Evolutionary conservation across 1,140 invertebrate genomes (phyloP).

Genomic region (Nautilus pompilius): DNA sequence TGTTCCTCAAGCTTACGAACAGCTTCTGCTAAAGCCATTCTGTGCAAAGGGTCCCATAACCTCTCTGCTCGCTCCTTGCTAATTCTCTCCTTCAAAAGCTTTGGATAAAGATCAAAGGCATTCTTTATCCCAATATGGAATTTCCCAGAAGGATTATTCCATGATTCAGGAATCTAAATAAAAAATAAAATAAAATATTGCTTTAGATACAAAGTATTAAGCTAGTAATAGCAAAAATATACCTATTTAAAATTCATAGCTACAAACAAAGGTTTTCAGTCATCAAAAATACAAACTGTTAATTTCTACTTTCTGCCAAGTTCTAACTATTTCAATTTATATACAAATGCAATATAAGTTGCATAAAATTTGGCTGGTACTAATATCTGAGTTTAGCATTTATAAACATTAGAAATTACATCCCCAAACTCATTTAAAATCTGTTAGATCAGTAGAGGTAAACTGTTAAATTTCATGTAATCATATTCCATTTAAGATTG

Average conservation of each 20-base stretch:
- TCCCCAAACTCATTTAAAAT: too few species aligned
- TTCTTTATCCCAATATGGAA: conserved; percentile 82
- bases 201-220: too few species aligned
- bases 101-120: conserved; percentile 79
- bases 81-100: conserved; percentile 78
- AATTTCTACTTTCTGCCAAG: too few species aligned
- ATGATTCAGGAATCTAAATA: conserved; percentile 73
- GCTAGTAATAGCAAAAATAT: neutral
- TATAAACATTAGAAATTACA: too few species aligned
- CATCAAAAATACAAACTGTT: neutral
- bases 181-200: conserved; percentile 10
- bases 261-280: neutral
- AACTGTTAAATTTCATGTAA: too few species aligned
- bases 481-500: too few species aligned
- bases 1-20: conserved; percentile 66
- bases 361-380: too few species aligned
- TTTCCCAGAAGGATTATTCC: conserved; percentile 79
- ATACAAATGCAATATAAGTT: too few species aligned
- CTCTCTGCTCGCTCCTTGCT: conserved; percentile 77
- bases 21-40: conserved; percentile 73
- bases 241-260: neutral
- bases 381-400: too few species aligned
- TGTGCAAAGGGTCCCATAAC: conserved; percentile 80
- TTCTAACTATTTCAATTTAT: too few species aligned
- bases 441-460: too few species aligned